These are phyloP conservation scores for Rhadina sibilatrix DNA, from an alignment of 2,113 vertebrate genomes.

Conservation along the genomic window DNA sequence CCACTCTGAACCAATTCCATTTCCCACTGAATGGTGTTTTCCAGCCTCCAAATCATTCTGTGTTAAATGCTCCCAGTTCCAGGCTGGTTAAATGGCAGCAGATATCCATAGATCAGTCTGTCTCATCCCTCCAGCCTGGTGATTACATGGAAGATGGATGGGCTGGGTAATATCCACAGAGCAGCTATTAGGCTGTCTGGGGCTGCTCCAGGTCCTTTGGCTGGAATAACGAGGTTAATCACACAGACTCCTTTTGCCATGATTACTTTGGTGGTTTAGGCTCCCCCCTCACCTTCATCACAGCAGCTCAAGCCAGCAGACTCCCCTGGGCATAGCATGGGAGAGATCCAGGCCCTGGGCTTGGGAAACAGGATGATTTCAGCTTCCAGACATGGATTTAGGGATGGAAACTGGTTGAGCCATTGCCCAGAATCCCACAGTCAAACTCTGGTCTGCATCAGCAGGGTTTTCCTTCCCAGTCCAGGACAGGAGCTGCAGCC, in stretches of 20 bases:
- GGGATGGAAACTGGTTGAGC: not conserved
- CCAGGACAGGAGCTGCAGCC: not conserved
- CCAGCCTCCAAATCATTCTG: not conserved
- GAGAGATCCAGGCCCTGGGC: not conserved
- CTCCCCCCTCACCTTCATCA: not conserved
- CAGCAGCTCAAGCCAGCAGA: not conserved
- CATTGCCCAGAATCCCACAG: not conserved
- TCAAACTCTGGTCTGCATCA: not conserved
- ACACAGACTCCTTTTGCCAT: not conserved
- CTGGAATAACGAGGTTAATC: constrained; percentile 38
- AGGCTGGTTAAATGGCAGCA: not conserved
- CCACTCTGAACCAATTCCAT: rapidly evolving
- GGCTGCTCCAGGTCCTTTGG: not conserved
- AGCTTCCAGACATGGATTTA: not conserved
- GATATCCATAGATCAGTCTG: not conserved
- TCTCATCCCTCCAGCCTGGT: not conserved
- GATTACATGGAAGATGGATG: constrained; percentile 36
- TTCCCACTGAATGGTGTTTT: not conserved
- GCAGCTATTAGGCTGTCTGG: not conserved
- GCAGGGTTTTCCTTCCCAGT: not conserved
- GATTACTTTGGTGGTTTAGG: not conserved
- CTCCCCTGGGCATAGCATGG: not conserved
- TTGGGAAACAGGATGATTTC: not conserved
- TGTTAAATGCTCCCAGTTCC: not conserved
- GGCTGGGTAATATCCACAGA: not conserved